These are phyloP conservation scores for Manduca sexta DNA, from an alignment of 1,140 invertebrate genomes.

Conservation along the genomic window DNA sequence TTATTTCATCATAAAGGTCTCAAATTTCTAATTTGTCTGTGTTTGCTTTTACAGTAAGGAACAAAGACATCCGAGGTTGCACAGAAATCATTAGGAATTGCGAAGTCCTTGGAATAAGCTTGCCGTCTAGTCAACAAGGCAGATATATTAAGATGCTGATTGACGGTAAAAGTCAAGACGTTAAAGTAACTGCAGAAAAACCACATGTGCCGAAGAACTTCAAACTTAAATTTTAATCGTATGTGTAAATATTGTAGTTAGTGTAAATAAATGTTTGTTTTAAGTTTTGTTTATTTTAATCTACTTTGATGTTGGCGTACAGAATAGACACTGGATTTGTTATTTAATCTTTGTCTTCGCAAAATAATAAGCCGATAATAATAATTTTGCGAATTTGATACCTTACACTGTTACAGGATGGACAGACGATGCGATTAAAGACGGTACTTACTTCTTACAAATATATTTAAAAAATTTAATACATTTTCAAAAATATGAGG, in stretches of 20 bases:
- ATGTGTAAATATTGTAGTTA: background rate
- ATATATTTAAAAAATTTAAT: too few relatives aligned
- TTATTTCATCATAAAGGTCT: too few relatives aligned
- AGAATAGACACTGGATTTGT: too few relatives aligned
- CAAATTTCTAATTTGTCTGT: too few relatives aligned
- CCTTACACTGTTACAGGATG: too few relatives aligned
- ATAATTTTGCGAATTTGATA: too few relatives aligned
- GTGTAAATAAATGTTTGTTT: background rate
- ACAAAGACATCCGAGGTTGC: constrained; percentile 50
- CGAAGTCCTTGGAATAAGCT: constrained; percentile 36
- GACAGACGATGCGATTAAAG: too few relatives aligned
- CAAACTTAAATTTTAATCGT: constrained; percentile 53
- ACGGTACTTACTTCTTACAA: too few relatives aligned
- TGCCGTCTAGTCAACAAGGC: constrained; percentile 48
- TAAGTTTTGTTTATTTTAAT: too few relatives aligned
- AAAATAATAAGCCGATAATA: too few relatives aligned
- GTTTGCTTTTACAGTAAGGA: constrained; percentile 45
- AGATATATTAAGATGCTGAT: constrained; percentile 56
- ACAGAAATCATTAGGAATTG: constrained; percentile 57
- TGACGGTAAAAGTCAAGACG: constrained; percentile 20
- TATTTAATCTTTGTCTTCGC: too few relatives aligned
- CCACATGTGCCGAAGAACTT: constrained; percentile 34
- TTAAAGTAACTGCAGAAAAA: constrained; percentile 14
- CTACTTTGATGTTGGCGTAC: background rate
- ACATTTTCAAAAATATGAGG: too few relatives aligned